Conservation (phyloP, 2,113 vertebrate species). For the Elaphurus davidianus region DNA sequence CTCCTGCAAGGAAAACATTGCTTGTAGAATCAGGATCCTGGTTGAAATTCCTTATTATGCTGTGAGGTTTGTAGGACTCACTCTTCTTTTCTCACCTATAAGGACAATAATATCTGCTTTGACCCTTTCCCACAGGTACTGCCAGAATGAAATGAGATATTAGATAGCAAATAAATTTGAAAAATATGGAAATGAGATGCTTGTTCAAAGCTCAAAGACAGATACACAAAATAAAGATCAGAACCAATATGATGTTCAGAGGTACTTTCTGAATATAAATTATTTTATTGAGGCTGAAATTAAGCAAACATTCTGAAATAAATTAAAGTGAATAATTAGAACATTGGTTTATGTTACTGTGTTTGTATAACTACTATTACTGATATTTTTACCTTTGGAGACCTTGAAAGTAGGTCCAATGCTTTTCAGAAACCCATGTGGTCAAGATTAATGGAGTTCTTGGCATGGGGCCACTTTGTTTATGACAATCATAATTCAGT, state of each 20-base stretch:
- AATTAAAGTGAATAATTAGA: background rate
- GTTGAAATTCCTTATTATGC: background rate
- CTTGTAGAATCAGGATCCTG: background rate
- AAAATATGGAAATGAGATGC: background rate
- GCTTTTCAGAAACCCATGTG: background rate
- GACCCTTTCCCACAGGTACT: background rate
- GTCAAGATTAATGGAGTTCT: background rate
- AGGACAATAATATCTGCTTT: background rate
- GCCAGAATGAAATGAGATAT: background rate
- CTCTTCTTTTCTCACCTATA: background rate
- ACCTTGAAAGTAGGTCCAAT: background rate
- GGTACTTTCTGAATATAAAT: background rate
- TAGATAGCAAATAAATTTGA: background rate
- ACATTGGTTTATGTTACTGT: background rate
- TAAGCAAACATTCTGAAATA: background rate
- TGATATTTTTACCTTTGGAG: background rate
- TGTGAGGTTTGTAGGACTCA: background rate
- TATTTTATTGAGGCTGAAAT: background rate
- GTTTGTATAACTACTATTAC: background rate
- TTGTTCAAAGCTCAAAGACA: background rate
- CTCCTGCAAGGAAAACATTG: background rate
- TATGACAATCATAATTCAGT: background rate
- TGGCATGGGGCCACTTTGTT: background rate
- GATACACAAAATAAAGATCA: background rate
- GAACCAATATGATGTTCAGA: background rate